Evolutionary conservation across 2,797 vertebrate genomes (phyloP).

Genomic region (Channallabes apus): DNA sequence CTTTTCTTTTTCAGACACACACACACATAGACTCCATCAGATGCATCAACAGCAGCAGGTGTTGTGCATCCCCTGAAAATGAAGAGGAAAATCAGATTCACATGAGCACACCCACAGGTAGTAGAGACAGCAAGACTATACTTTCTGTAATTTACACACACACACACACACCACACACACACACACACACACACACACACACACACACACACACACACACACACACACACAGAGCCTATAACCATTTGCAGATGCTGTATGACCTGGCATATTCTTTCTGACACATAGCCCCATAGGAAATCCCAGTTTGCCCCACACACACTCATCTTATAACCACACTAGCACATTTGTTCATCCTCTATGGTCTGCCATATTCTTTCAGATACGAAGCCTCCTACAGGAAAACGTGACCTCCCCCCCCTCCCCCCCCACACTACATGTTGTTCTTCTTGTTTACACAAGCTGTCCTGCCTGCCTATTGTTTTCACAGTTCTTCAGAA

Average conservation of each 20-base stretch:
- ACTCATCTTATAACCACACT: background rate
- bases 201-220: background rate
- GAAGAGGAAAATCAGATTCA: conserved; percentile 44
- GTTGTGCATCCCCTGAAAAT: conserved; percentile 44
- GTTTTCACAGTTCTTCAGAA: background rate
- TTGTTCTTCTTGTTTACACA: conserved; percentile 2
- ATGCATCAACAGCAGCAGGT: conserved; percentile 49
- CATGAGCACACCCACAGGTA: background rate
- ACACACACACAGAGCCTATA: background rate
- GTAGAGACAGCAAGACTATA: background rate
- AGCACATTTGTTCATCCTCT: background rate
- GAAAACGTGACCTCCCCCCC: background rate
- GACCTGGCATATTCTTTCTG: background rate
- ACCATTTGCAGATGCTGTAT: conserved; percentile 6
- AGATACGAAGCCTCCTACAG: background rate
- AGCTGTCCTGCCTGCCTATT: background rate
- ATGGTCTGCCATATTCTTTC: background rate
- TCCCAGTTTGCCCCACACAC: background rate
- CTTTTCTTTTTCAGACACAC: conserved; percentile 41
- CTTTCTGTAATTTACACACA: background rate
- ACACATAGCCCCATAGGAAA: conserved; percentile 33
- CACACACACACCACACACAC: conserved; percentile 24
- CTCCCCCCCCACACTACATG: background rate
- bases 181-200: conserved; percentile 27
- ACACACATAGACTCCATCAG: conserved; percentile 1